phyloP scores from a whole-genome alignment of 2,888 invertebrate genomes.

The Baronia brevicornis region DNA sequence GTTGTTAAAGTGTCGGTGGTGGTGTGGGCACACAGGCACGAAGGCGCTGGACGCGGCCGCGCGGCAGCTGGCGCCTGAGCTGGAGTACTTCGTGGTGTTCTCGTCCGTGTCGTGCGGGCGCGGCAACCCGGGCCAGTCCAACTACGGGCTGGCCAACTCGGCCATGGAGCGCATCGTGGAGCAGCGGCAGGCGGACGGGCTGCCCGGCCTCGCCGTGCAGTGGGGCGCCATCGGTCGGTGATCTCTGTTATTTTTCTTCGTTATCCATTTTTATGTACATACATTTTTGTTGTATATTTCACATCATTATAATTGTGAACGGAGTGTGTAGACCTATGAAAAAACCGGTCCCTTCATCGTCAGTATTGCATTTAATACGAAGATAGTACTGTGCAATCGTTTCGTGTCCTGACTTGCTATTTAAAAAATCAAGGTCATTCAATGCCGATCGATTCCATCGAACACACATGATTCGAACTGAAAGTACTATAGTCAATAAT shows the following conservation, averaged over 20 bases:
- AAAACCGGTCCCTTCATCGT: no score
- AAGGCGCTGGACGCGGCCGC: slow-evolving; percentile 87
- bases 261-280: background rate
- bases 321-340: no score
- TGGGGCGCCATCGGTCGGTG: slow-evolving; percentile 94
- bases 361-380: no score
- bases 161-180: slow-evolving; percentile 98
- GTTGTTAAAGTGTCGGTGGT: background rate
- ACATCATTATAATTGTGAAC: no score
- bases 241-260: background rate
- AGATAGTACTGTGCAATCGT: no score
- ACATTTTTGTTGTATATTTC: no score
- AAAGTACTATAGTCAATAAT: no score
- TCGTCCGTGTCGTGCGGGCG: slow-evolving; percentile 98
- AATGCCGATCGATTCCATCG: no score
- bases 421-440: no score
- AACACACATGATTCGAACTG: no score
- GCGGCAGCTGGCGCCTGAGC: slow-evolving; percentile 83
- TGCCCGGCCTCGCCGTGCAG: slow-evolving; percentile 94
- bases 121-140: slow-evolving; percentile 96
- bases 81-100: slow-evolving; percentile 96
- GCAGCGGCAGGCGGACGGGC: slow-evolving; percentile 85
- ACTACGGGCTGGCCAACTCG: slow-evolving; percentile 98
- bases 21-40: slow-evolving; percentile 68
- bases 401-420: no score